Conservation (phyloP, 2,797 vertebrate species). For the Gymnoscopelus microlampas region DNA sequence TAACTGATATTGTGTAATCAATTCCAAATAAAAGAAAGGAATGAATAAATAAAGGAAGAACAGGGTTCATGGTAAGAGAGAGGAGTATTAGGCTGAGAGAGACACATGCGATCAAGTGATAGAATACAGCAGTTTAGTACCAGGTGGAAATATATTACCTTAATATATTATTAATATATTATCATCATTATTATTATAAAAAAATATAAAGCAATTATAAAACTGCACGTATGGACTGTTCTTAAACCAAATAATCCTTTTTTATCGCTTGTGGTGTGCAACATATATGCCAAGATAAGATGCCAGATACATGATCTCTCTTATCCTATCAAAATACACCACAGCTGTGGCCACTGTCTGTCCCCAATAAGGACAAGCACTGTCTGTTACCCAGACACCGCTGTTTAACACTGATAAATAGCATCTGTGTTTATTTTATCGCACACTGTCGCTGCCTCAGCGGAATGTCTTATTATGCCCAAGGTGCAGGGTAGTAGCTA, state of each 20-base stretch:
- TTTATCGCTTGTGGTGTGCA: not conserved
- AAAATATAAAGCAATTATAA: too few relatives aligned
- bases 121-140: too few relatives aligned
- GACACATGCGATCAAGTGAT: too few relatives aligned
- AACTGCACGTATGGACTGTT: too few relatives aligned
- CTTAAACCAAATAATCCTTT: constrained; percentile 7
- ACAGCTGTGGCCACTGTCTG: constrained; percentile 10
- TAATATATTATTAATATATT: too few relatives aligned
- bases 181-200: too few relatives aligned
- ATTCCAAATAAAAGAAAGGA: not conserved
- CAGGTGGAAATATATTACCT: too few relatives aligned
- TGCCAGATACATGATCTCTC: constrained; percentile 13
- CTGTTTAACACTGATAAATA: not conserved
- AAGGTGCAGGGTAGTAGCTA: not conserved
- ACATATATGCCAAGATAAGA: constrained; percentile 15
- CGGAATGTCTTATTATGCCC: too few relatives aligned
- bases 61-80: too few relatives aligned
- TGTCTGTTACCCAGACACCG: not conserved
- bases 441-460: not conserved
- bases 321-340: constrained; percentile 2
- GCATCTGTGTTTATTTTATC: constrained; percentile 13
- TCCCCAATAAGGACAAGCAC: not conserved
- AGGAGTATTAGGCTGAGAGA: too few relatives aligned
- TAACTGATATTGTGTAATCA: not conserved
- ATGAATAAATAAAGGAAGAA: too few relatives aligned